A percentile compares a stretch with the other conserved stretches of the same genome.
These are phyloP conservation scores for Poecilobothrus nobilitatus DNA, from an alignment of 2,888 invertebrate species.

Conservation along the genomic window DNA sequence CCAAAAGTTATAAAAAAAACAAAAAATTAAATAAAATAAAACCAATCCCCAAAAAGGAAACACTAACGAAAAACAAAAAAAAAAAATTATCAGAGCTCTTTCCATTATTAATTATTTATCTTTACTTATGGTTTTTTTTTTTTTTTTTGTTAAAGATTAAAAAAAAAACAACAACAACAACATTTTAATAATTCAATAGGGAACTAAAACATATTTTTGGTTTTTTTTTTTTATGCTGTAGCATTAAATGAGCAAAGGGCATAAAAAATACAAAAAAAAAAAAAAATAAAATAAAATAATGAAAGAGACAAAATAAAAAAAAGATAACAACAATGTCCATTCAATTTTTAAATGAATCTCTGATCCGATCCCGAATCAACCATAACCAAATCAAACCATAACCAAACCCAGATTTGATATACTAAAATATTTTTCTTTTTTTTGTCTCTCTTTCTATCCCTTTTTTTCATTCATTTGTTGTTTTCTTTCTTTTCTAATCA, in stretches of 20 bases:
- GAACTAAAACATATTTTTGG: too few relatives aligned
- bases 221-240: not conserved
- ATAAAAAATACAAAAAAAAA: not conserved
- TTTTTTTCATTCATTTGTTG: too few relatives aligned
- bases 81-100: not conserved
- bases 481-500: too few relatives aligned
- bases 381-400: not conserved
- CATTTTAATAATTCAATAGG: not conserved
- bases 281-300: not conserved
- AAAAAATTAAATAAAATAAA: not conserved
- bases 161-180: too few relatives aligned
- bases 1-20: not conserved
- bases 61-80: not conserved
- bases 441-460: too few relatives aligned
- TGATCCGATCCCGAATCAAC: too few relatives aligned
- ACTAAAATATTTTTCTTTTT: too few relatives aligned
- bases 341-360: not conserved
- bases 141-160: too few relatives aligned
- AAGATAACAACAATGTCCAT: constrained; percentile 3
- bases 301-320: not conserved
- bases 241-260: not conserved
- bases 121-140: not conserved
- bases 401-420: not conserved
- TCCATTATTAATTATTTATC: not conserved
- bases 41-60: not conserved